A percentile compares a stretch with the other conserved stretches of the same genome.
Conservation (phyloP, 2,888 invertebrate genomes). For the Brachypterus glaber region DNA sequence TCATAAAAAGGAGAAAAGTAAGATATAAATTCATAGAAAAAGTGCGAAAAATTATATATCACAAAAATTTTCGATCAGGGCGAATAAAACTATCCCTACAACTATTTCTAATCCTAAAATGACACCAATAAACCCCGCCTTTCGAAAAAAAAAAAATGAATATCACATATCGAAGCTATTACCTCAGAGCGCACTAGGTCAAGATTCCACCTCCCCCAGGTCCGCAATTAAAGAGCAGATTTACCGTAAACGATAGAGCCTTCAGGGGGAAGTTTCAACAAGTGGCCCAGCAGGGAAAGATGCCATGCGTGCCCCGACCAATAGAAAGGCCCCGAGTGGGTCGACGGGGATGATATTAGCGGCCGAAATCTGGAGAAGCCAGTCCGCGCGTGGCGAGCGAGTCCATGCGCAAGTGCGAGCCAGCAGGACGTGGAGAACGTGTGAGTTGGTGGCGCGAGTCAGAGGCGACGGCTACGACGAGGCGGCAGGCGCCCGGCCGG, state of each 20-base stretch:
- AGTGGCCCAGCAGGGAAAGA: constrained; percentile 29
- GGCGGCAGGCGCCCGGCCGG: constrained; percentile 38
- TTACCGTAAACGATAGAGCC: constrained; percentile 15
- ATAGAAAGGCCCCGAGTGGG: constrained; percentile 30
- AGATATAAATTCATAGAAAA: too few relatives aligned
- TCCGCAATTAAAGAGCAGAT: constrained; percentile 21
- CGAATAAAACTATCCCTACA: too few relatives aligned
- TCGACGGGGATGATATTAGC: constrained; percentile 35
- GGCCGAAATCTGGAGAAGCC: constrained; percentile 30
- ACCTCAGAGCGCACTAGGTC: constrained; percentile 20
- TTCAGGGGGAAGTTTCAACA: constrained; percentile 24
- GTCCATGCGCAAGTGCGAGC: constrained; percentile 35
- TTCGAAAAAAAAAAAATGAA: too few relatives aligned
- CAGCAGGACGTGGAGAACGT: constrained; percentile 21
- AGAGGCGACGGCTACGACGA: constrained; percentile 40
- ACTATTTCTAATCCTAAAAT: too few relatives aligned
- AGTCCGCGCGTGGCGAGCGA: constrained; percentile 34
- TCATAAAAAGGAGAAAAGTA: too few relatives aligned
- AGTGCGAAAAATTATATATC: too few relatives aligned
- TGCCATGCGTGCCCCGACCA: constrained; percentile 35
- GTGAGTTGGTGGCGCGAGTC: constrained; percentile 31
- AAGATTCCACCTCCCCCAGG: constrained; percentile 14
- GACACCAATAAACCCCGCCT: too few relatives aligned
- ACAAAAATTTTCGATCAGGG: too few relatives aligned
- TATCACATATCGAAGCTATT: too few relatives aligned